A percentile compares a stretch with the other conserved stretches of the same genome.
These are phyloP conservation scores for Stegastes partitus DNA, from an alignment of 2,113 vertebrate genomes.

Conservation along the genomic window DNA sequence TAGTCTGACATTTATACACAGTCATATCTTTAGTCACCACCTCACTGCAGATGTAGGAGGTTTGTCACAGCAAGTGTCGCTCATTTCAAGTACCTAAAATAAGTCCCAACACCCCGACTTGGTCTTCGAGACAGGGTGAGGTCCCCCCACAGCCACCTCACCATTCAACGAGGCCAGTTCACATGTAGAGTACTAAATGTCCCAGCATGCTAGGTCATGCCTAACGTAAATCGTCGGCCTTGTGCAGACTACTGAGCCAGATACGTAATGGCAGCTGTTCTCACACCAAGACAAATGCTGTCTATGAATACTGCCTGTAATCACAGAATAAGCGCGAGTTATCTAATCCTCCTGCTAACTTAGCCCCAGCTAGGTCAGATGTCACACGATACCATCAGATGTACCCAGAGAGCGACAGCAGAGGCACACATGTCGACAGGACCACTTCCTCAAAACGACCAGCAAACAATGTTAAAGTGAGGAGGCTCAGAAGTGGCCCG, in stretches of 20 bases:
- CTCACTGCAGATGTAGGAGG: not conserved
- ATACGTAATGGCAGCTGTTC: constrained; percentile 42
- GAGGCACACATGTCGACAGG: constrained; percentile 37
- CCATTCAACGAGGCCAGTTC: constrained; percentile 5
- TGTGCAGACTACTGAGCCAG: constrained; percentile 19
- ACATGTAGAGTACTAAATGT: constrained; percentile 54
- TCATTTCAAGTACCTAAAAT: not conserved
- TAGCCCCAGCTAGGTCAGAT: constrained; percentile 17
- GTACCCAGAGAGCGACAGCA: constrained; percentile 15
- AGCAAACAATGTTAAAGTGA: not conserved
- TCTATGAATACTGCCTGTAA: not conserved
- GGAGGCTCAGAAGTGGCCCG: not conserved
- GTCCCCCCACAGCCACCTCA: constrained; percentile 26
- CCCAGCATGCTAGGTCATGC: constrained; percentile 54
- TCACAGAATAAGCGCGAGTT: not conserved
- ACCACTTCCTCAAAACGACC: constrained; percentile 22
- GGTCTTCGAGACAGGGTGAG: constrained; percentile 5
- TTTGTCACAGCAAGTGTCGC: not conserved
- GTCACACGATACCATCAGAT: constrained; percentile 11
- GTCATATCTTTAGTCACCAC: not conserved
- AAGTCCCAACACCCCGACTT: constrained; percentile 7
- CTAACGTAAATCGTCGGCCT: constrained; percentile 43
- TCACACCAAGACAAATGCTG: not conserved
- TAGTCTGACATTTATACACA: not conserved
- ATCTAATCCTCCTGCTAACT: constrained; percentile 6